Percentiles rank a stretch among this genome's conserved stretches.
These are phyloP conservation scores for Mirza zaza DNA, from an alignment of 2,113 vertebrate species.

Conservation along the genomic window DNA sequence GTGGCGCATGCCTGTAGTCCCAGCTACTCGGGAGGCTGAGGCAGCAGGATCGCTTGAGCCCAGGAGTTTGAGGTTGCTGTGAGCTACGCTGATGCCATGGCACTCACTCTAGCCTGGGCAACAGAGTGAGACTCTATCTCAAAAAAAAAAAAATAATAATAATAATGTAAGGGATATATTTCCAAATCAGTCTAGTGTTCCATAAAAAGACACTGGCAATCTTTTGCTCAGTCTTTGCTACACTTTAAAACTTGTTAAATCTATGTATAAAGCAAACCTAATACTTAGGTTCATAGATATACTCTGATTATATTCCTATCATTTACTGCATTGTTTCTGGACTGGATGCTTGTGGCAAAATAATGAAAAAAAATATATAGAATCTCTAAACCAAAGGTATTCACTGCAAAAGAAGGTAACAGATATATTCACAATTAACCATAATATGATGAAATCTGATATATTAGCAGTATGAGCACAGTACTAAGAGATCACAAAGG, in stretches of 20 bases:
- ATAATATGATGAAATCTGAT: background rate
- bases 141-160: too few species aligned
- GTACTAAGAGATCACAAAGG: background rate
- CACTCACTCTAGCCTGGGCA: too few species aligned
- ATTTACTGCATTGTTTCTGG: background rate
- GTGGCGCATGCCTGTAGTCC: too few species aligned
- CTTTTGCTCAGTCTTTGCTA: background rate
- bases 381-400: background rate
- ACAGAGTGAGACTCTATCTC: too few species aligned
- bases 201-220: background rate
- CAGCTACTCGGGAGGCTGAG: too few species aligned
- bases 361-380: background rate
- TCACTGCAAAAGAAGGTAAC: background rate
- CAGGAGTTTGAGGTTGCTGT: too few species aligned
- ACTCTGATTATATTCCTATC: background rate
- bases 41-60: too few species aligned
- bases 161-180: background rate
- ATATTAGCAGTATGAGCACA: background rate
- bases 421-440: background rate
- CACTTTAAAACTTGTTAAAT: background rate
- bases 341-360: background rate
- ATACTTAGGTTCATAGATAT: background rate
- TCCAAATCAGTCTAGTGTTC: background rate
- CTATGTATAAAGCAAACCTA: background rate
- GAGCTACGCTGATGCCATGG: too few species aligned